Evolutionary conservation across 2,888 invertebrate genomes (phyloP), one percentile per base, ranked within the genome.

Genomic region (Tupiocoris notatus): DNA sequence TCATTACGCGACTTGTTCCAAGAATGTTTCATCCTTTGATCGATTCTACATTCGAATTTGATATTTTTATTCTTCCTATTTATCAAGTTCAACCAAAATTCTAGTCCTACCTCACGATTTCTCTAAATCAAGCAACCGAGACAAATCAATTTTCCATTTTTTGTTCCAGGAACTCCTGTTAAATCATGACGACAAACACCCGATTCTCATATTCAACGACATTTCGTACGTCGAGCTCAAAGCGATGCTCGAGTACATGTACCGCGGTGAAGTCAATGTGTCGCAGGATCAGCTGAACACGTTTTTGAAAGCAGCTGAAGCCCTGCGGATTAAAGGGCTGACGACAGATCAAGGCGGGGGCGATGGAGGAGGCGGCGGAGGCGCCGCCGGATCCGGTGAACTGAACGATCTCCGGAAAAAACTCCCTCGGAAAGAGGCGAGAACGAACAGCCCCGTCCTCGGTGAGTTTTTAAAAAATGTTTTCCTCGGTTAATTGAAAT

Each of bases 191-290:
- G 78, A 78, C 61, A 77, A 74, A 18, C 94, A 94, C 87, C 94
- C 95, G 78, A 94, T 95, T 84, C 91, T 95, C 83, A 94, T 95
- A 84, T 87, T 95, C 82, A 95, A 94, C 87, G 94, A 95, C 88
- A 94, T 95, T 57, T 93, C 93, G 85, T 95, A 92, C 86, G 92
- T 92, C 84, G 94, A 95, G 86, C 86, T 95, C 81, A 90, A 93
- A 86, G 93, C 94, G 79, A 93, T 95, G 92, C 92, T 95, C 91
- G 94, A 94, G 85, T 95, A 94, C 83, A 95, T 95, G 94, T 95
- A 95, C 85, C 88, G 93, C 82, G 95, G 95, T 79, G 94, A 95
- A 87, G 94, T 95, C 70, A 95, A 94, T 86, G 93, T 95, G 85
- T 92, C 93, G 81, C 94, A 95, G 86, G 94, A 94, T 86, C 94